Evolutionary conservation across 1,140 invertebrate species (phyloP).

Genomic region (Dryas iulia): DNA sequence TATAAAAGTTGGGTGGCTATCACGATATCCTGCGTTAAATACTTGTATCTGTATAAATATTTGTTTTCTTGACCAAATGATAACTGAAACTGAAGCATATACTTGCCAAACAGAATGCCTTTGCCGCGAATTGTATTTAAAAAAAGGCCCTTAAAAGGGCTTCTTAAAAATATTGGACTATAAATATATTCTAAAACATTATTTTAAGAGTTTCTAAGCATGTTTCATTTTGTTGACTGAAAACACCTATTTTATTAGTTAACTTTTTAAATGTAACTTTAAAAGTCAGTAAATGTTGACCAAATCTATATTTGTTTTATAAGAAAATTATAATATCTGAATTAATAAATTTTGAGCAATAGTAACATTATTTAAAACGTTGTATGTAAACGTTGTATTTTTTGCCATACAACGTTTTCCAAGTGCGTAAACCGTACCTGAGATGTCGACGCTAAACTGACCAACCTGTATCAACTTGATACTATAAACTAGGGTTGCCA

Average conservation of each 20-base stretch:
- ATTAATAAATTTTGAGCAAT: no score
- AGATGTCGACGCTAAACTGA: constrained; percentile 23
- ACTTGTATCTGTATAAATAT: background rate
- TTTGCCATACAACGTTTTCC: no score
- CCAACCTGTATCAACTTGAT: constrained; percentile 28
- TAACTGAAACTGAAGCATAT: background rate
- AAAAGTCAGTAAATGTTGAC: background rate
- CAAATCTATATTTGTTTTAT: no score
- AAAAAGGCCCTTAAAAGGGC: no score
- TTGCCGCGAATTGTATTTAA: background rate
- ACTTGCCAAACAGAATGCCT: background rate
- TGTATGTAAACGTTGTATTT: no score
- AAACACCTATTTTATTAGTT: background rate
- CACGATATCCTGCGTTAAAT: background rate
- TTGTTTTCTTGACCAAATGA: background rate
- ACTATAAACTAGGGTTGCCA: constrained; percentile 7
- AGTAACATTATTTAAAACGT: no score
- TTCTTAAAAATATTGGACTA: no score
- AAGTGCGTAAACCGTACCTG: constrained; percentile 11
- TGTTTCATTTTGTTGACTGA: no score
- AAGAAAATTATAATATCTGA: no score
- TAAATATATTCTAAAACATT: no score
- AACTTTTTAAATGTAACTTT: background rate
- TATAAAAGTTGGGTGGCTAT: background rate
- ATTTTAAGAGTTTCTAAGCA: no score